Percentiles rank a stretch among this genome's conserved stretches.
Conservation (phyloP, 2,797 vertebrate genomes). For the Martes flavigula region DNA sequence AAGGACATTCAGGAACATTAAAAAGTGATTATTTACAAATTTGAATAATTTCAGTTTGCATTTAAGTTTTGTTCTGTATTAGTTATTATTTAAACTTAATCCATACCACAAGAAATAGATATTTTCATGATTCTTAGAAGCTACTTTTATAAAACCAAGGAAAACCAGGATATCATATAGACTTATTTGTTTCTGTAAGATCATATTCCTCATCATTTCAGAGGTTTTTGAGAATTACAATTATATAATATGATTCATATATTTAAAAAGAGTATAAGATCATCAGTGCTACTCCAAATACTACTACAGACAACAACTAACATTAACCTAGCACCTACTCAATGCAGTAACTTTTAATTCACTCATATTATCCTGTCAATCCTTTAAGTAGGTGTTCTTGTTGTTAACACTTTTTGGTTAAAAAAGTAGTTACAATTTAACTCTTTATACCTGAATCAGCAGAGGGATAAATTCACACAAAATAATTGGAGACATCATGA, state of each 20-base stretch:
- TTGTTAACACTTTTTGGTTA: neutral
- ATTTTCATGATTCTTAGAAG: constrained; percentile 1
- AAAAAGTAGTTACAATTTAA: neutral
- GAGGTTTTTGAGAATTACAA: neutral
- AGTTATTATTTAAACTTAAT: neutral
- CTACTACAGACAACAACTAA: neutral
- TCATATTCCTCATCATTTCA: neutral
- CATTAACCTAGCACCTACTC: neutral
- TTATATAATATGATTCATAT: neutral
- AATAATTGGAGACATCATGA: neutral
- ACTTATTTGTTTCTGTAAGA: neutral
- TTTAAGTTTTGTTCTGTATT: neutral
- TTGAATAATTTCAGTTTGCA: neutral
- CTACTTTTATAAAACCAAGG: neutral
- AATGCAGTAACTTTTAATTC: neutral
- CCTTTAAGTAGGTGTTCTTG: neutral
- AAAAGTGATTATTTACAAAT: neutral
- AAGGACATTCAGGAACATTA: neutral
- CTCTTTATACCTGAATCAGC: neutral
- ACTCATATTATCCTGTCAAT: neutral
- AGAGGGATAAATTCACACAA: neutral
- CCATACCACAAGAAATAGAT: neutral
- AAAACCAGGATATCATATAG: neutral
- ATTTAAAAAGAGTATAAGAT: neutral
- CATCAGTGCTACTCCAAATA: neutral